Evolutionary conservation across 2,113 vertebrate species (phyloP).

Genomic region (Zapus hudsonius): DNA sequence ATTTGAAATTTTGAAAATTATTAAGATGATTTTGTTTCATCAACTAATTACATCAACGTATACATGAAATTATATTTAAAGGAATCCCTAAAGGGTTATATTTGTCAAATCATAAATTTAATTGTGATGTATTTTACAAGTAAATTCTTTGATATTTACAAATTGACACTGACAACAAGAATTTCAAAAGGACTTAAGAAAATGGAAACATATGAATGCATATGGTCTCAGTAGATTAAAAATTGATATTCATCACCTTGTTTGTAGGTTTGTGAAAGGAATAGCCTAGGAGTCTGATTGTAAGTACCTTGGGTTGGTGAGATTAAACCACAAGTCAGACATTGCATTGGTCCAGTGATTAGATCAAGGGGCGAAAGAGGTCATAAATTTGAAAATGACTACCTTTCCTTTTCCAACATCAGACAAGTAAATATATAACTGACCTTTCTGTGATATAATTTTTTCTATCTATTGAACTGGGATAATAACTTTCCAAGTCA

Average conservation of each 20-base stretch:
- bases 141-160: not conserved
- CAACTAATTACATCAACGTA: not conserved
- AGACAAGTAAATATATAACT: conserved; percentile 72
- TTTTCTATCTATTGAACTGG: conserved; percentile 73
- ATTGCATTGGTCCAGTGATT: conserved; percentile 62
- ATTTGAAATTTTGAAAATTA: not conserved
- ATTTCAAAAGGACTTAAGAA: not conserved
- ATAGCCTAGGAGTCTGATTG: conserved; percentile 35
- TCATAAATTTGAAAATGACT: conserved; percentile 59
- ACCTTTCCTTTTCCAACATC: conserved; percentile 49
- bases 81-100: not conserved
- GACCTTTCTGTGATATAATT: conserved; percentile 71
- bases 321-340: conserved; percentile 45
- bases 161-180: not conserved
- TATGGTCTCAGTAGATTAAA: conserved; percentile 26
- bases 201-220: not conserved
- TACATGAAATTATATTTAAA: not conserved
- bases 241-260: conserved; percentile 43
- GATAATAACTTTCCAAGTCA: conserved; percentile 71
- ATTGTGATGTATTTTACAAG: not conserved
- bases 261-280: conserved; percentile 60
- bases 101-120: conserved; percentile 34
- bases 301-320: conserved; percentile 45
- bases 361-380: conserved; percentile 58
- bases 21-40: not conserved